Conservation (phyloP, 2,113 vertebrate species). For the Scophthalmus maximus region DNA sequence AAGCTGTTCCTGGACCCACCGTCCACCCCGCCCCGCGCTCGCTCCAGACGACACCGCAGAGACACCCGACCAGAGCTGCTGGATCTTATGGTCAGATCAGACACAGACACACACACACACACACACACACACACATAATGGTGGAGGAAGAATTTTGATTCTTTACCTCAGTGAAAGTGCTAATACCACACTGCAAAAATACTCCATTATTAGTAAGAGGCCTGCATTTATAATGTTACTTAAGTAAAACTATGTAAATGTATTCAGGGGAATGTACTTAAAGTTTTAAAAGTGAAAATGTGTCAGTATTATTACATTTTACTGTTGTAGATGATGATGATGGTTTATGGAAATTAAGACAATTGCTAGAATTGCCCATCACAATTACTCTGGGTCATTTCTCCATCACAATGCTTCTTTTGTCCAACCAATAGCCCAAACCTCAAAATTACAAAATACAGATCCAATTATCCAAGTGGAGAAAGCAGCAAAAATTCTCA, state of each 20-base stretch:
- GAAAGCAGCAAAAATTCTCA: too few relatives aligned
- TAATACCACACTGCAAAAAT: neutral
- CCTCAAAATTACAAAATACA: too few relatives aligned
- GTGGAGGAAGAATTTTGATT: neutral
- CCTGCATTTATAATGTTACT: neutral
- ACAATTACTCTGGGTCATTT: neutral
- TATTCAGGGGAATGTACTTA: neutral
- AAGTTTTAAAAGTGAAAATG: neutral
- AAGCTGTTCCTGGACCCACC: slow-evolving; percentile 93
- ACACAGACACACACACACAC: slow-evolving; percentile 6
- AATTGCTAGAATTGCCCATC: too few relatives aligned
- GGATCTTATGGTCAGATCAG: slow-evolving; percentile 87
- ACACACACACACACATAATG: too few relatives aligned
- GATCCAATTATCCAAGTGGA: too few relatives aligned
- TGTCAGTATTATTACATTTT: neutral
- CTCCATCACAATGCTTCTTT: neutral
- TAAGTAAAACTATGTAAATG: neutral
- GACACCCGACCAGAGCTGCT: slow-evolving; percentile 90
- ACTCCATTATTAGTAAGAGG: neutral
- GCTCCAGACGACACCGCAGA: slow-evolving; percentile 87
- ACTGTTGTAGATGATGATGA: neutral
- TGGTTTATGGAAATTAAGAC: too few relatives aligned
- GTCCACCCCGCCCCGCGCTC: slow-evolving; percentile 83
- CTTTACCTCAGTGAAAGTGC: neutral
- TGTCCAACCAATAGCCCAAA: neutral